A percentile compares a stretch with the other conserved stretches of the same genome.
These are phyloP conservation scores for Nematostella vectensis DNA, from an alignment of 92 coral and sea anemone species.

Conservation along the genomic window DNA sequence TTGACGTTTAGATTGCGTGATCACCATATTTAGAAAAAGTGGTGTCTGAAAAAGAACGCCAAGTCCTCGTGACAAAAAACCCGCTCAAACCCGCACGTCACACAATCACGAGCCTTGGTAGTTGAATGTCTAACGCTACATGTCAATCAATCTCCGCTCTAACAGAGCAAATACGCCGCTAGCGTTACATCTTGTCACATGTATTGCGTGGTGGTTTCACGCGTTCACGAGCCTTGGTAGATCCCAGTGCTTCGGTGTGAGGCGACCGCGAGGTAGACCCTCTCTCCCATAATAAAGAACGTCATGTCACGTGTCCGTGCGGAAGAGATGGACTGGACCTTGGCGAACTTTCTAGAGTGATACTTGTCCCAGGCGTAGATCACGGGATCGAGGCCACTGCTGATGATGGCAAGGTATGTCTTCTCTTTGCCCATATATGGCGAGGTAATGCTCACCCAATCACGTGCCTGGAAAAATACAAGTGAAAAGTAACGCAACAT, in stretches of 20 bases:
- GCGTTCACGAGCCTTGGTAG: constrained; percentile 60
- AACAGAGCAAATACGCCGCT: too few relatives aligned
- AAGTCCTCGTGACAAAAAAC: too few relatives aligned
- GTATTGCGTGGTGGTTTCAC: too few relatives aligned
- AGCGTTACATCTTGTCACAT: too few relatives aligned
- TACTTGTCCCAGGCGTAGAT: constrained; percentile 87
- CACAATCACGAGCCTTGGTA: too few relatives aligned
- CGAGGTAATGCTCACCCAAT: constrained; percentile 72
- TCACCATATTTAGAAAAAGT: too few relatives aligned
- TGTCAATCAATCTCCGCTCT: too few relatives aligned
- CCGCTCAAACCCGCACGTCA: too few relatives aligned
- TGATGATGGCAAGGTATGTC: constrained; percentile 78
- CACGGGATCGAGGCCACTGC: constrained; percentile 51
- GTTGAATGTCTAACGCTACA: too few relatives aligned
- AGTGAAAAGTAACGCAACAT: too few relatives aligned
- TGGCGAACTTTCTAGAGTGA: constrained; percentile 55
- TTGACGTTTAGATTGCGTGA: too few relatives aligned
- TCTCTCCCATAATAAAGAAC: constrained; percentile 86
- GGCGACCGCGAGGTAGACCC: constrained; percentile 69
- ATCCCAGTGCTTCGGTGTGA: constrained; percentile 68
- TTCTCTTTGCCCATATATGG: constrained; percentile 85
- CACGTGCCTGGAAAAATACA: constrained; percentile 75
- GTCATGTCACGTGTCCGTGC: constrained; percentile 83
- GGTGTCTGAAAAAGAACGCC: too few relatives aligned
- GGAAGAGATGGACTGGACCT: constrained; percentile 73